Percentiles rank a stretch among this genome's conserved stretches.
phyloP scores from a whole-genome alignment of 2,888 invertebrate species.

The Dendrolimus pini region DNA sequence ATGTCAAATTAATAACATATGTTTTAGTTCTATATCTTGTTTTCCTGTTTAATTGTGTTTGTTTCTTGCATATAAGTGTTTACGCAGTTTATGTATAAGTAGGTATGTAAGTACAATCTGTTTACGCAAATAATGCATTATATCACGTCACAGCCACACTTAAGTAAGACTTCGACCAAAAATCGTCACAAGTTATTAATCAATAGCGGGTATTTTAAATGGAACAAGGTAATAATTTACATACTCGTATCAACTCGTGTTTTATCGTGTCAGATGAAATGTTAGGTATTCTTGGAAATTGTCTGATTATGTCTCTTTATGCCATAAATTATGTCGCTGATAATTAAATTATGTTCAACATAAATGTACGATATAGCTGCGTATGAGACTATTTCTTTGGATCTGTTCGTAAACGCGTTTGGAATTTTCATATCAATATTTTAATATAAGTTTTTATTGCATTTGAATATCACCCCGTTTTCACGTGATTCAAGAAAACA shows the following conservation, averaged over 20 bases:
- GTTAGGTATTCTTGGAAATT: slow-evolving; percentile 31
- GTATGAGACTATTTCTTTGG: too few species aligned
- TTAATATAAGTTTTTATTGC: too few species aligned
- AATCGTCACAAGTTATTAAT: slow-evolving; percentile 31
- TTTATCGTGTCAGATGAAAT: slow-evolving; percentile 31
- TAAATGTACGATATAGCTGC: neutral
- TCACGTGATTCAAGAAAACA: too few species aligned
- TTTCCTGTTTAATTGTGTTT: neutral
- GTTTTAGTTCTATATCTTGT: neutral
- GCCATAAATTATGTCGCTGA: neutral
- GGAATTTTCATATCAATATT: too few species aligned
- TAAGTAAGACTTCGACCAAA: slow-evolving; percentile 21
- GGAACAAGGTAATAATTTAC: slow-evolving; percentile 52
- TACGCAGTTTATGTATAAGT: neutral
- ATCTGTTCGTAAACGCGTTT: too few species aligned
- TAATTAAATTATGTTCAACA: neutral
- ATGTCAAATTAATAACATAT: neutral
- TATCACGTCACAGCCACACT: slow-evolving; percentile 16
- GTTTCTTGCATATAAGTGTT: neutral
- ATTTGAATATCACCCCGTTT: too few species aligned
- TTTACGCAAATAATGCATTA: neutral
- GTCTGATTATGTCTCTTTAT: neutral
- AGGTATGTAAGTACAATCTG: neutral
- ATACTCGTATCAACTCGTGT: slow-evolving; percentile 32
- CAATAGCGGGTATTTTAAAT: slow-evolving; percentile 34